These are phyloP conservation scores for Loriculus beryllinus DNA, from an alignment of 2,797 vertebrate genomes.

Conservation along the genomic window DNA sequence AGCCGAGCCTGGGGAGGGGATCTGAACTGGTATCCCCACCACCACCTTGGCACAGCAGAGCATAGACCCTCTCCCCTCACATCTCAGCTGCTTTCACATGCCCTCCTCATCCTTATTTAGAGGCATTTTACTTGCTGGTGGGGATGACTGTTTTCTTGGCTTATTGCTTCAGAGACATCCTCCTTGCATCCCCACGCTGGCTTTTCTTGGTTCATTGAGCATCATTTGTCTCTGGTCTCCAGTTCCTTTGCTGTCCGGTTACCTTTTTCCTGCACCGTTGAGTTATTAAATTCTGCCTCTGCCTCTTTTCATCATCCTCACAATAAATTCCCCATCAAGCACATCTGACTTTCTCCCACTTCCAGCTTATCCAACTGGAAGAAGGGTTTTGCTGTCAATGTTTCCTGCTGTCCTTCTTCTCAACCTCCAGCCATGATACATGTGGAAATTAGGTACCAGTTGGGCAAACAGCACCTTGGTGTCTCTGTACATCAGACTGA, in stretches of 20 bases:
- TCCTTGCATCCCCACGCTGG: neutral
- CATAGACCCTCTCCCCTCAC: neutral
- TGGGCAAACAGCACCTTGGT: neutral
- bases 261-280: neutral
- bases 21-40: neutral
- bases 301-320: accelerated
- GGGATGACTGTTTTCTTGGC: neutral
- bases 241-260: neutral
- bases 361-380: neutral
- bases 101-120: neutral
- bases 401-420: neutral
- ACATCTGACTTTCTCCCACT: neutral
- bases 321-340: neutral
- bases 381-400: neutral
- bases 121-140: neutral
- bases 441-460: neutral
- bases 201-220: neutral
- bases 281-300: neutral
- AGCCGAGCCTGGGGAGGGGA: neutral
- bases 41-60: accelerated
- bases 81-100: neutral
- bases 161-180: neutral
- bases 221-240: neutral
- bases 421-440: neutral
- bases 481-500: neutral